A percentile compares a stretch with the other conserved stretches of the same genome.
Conservation (phyloP, 2,888 invertebrate genomes). For the Osedax fenrisi region DNA sequence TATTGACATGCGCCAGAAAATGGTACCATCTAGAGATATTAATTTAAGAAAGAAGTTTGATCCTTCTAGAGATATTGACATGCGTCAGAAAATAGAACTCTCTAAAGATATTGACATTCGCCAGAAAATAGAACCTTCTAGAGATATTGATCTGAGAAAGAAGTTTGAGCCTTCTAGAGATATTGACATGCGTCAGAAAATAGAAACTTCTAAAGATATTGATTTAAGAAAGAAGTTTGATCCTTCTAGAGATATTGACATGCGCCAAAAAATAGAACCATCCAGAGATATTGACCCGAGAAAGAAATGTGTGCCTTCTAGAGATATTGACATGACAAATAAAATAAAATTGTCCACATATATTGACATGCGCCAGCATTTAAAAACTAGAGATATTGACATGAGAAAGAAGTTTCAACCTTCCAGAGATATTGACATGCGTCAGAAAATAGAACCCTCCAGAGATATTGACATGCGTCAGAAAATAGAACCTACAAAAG, state of each 20-base stretch:
- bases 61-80: neutral
- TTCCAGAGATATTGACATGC: neutral
- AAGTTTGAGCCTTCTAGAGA: neutral
- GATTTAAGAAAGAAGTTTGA: neutral
- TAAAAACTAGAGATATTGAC: neutral
- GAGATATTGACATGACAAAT: neutral
- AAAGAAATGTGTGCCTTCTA: neutral
- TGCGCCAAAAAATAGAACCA: neutral
- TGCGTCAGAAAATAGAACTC: neutral
- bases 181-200: neutral
- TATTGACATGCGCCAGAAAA: neutral
- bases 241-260: neutral
- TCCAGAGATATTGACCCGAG: neutral
- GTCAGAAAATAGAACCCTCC: neutral
- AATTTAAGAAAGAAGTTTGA: neutral
- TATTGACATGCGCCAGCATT: neutral
- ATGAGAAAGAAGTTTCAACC: neutral
- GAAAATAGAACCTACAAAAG: neutral
- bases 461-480: neutral
- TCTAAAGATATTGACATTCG: neutral
- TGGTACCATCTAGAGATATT: too few relatives aligned
- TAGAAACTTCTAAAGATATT: neutral
- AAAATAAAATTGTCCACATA: neutral
- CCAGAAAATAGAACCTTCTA: neutral
- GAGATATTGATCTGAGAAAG: neutral